phyloP scores from a whole-genome alignment of 2,888 invertebrate species.

The Dryococelus australis region DNA sequence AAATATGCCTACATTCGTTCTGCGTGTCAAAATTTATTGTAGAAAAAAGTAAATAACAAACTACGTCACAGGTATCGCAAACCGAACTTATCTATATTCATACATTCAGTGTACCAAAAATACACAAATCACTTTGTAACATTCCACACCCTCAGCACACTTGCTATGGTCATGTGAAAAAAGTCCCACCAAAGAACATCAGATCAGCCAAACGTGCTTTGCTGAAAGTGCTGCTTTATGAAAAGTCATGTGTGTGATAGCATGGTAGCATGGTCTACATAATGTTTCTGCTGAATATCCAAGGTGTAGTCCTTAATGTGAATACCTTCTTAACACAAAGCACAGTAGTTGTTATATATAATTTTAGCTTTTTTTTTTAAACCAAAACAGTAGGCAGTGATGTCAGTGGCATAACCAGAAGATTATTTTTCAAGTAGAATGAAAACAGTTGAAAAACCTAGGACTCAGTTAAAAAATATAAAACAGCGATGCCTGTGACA shows the following conservation, averaged over 20 bases:
- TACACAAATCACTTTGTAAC: constrained; percentile 8
- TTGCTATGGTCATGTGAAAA: constrained; percentile 13
- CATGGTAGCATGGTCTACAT: not conserved
- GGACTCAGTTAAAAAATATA: too few species aligned
- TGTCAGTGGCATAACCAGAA: too few species aligned
- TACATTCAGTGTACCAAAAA: constrained; percentile 1
- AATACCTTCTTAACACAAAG: too few species aligned
- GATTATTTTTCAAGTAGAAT: too few species aligned
- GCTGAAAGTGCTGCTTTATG: not conserved
- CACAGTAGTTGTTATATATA: too few species aligned
- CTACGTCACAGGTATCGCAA: too few species aligned
- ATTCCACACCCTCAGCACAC: constrained; percentile 10
- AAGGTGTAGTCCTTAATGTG: not conserved
- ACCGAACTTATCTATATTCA: not conserved
- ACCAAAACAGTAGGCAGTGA: too few species aligned
- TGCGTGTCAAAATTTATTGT: not conserved
- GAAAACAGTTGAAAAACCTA: too few species aligned
- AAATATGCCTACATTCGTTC: not conserved
- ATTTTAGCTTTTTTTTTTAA: too few species aligned
- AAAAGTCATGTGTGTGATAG: not conserved
- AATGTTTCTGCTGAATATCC: not conserved
- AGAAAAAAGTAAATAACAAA: not conserved
- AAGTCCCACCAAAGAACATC: not conserved
- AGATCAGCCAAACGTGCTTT: not conserved
- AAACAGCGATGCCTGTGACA: too few species aligned